phyloP scores from a whole-genome alignment of 2,113 vertebrate genomes.

The Rhadina sibilatrix region DNA sequence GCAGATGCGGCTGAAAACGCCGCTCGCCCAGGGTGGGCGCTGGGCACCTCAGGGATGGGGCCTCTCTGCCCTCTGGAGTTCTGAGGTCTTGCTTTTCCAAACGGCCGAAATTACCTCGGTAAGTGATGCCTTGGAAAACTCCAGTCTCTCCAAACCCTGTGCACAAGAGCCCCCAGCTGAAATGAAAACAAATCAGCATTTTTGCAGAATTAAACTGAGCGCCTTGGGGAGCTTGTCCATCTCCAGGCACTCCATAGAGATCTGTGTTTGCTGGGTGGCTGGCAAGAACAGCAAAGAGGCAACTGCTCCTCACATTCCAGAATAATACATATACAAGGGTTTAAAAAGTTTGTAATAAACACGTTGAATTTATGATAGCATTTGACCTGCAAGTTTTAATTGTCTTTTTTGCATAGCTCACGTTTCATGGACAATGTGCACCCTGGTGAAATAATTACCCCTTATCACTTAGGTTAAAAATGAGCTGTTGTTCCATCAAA shows the following conservation, averaged over 20 bases:
- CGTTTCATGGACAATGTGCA: background rate
- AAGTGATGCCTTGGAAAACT: background rate
- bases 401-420: background rate
- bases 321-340: background rate
- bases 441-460: background rate
- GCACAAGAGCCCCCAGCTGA: too few relatives aligned
- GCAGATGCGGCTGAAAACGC: background rate
- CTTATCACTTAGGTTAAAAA: background rate
- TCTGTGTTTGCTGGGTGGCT: background rate
- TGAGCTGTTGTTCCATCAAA: background rate
- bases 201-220: background rate
- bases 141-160: rapidly evolving
- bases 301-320: background rate
- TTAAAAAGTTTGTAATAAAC: rapidly evolving
- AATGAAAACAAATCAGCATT: background rate
- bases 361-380: background rate
- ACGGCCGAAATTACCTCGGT: background rate
- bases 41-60: background rate
- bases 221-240: background rate
- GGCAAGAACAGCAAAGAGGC: background rate
- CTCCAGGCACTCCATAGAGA: background rate
- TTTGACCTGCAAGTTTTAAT: background rate
- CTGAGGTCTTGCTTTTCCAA: background rate
- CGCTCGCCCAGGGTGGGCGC: rapidly evolving
- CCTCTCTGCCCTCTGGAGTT: background rate